Conservation (phyloP, 2,797 vertebrate genomes). For the Myotis findleyi region DNA sequence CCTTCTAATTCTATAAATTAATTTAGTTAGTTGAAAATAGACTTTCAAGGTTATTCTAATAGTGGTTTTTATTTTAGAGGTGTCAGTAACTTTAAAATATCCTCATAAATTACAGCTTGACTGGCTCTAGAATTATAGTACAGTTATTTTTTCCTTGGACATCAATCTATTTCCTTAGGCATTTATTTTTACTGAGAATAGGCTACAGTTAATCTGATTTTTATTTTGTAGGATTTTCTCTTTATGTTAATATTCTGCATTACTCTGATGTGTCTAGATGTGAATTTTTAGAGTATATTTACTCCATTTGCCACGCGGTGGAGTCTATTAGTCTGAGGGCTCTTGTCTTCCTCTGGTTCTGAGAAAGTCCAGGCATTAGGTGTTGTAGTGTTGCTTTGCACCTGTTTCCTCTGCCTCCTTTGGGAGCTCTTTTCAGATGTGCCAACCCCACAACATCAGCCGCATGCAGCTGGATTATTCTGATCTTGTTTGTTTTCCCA, state of each 20-base stretch:
- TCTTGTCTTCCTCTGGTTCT: neutral
- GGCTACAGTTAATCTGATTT: neutral
- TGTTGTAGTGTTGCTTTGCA: neutral
- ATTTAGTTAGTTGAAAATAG: neutral
- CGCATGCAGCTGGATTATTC: neutral
- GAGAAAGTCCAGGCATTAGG: neutral
- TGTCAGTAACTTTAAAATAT: neutral
- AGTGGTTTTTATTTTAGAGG: slow-evolving; percentile 16
- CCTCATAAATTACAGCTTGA: neutral
- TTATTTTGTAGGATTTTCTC: slow-evolving; percentile 1
- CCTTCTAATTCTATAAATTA: neutral
- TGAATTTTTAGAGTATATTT: neutral
- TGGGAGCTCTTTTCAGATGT: neutral
- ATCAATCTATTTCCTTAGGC: neutral
- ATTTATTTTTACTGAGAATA: slow-evolving; percentile 9
- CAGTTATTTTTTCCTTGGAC: neutral
- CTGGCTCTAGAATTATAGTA: neutral
- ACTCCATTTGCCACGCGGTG: neutral
- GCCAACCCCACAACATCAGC: neutral
- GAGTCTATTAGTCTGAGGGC: neutral
- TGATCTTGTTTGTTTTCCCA: slow-evolving; percentile 39
- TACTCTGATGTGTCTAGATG: neutral
- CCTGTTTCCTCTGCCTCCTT: neutral
- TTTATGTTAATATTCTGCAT: neutral
- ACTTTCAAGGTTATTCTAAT: neutral